Base-by-base conservation (phyloP, 2,113 vertebrate species). In the Engraulis encrasicolus region DNA sequence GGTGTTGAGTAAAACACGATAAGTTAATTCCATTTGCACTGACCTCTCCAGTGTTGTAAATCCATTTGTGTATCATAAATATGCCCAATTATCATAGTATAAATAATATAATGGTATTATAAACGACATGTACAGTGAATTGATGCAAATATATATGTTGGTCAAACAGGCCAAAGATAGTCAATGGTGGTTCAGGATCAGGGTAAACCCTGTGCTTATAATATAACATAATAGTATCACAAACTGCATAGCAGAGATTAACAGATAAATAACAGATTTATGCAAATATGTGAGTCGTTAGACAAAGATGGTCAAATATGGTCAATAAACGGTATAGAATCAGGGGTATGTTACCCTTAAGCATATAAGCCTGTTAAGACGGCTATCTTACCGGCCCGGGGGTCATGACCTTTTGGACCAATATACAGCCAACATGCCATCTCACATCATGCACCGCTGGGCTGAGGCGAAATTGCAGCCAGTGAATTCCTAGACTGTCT, bases 381-480 rank as follows among this genome's bases (percentile, higher is more conserved):
- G 66, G 12, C 9, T 11, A 66, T 6, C 58, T 66, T 66, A 66
- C 58, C 12, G 15, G 27, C 31, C 66, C n/a, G n/a, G 27, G 66
- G 27, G 66, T 74, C 66, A 34, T 74, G 66, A 74, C 66, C 18
- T 34, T 19, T 74, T 31, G 34, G 66, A 27, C 66, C 27, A 31
- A 34, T 74, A 34, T 74, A 74, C 12, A 74, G 66, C 5, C 66
- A 74, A 74, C 66, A 74, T 34, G 66, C 66, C 27, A 74, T 71
- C 6, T 71, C 66, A 71, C 31, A 71, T 31, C 31, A 71, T 31
- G 66, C 66, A 15, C 31, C 0, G 66, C 12, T 74, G 66, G 18
- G 66, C 12, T 74, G 66, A 36, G 27, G 66, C 15, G 23, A 74
- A 34, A 74, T 74, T 74, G 27, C 27, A 17, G n/a, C 31, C 66